Evolutionary conservation across 2,888 invertebrate species (phyloP), one percentile per base, ranked within the genome.

Genomic region (Oegoconia quadripuncta): DNA sequence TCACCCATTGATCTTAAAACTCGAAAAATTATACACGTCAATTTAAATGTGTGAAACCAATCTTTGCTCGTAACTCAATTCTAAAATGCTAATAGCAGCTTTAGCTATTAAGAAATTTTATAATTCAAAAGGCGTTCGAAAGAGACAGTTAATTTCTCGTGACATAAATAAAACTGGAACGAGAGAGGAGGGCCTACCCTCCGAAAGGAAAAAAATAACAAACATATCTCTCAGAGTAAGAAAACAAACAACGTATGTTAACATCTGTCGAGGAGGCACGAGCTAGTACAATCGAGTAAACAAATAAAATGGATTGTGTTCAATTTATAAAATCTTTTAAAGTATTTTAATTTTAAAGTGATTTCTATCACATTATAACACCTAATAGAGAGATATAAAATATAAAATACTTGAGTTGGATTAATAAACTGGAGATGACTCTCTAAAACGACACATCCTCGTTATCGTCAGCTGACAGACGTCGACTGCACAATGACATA

Each of bases 171-270:
- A 81, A 76, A 79, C 68, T 63, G 69, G 61, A 70, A 66, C 61
- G 58, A 61, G 66, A 38, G 52, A 42, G 56, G 55, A 52, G 56
- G 71, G 63, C 70, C 62, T 68, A 70, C 66, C 69, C 64, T 61
- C 41, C 48, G 52, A 27, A 29, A 48, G 56, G 63, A 69, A 72
- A 74, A 73, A 78, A 82, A 80, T 71, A 83, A 84, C 80, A 84
- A 81, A 84, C 84, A 86, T 83, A 83, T 84, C 82, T 83, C 74
- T 76, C 69, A 74, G 74, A 80, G 76, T 76, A 82, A 74, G 83
- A 83, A 82, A 84, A 86, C 86, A 86, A 84, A 84, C 84, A 82
- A 72, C 82, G 80, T 82, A 70, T 86, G 87, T 83, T 86, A 82
- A 82, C 87, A 87, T 86, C 84, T 86, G 87, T 86, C 74, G 71